Conservation (phyloP, 2,888 invertebrate genomes). For the Stenolophus ochropezus region DNA sequence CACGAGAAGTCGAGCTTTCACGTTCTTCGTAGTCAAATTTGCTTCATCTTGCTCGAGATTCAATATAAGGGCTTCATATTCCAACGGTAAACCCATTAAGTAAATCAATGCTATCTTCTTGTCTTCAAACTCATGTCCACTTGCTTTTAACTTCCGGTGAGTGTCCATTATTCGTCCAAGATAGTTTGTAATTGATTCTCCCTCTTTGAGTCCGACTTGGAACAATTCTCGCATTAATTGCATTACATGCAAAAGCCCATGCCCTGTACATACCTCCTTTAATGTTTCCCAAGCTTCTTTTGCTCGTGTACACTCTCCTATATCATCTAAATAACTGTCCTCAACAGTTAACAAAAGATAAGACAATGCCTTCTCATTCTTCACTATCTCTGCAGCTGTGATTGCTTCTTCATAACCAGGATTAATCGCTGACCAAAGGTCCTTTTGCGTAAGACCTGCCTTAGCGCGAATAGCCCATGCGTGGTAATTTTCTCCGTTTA, state of each 20-base stretch:
- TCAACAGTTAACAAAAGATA: not conserved
- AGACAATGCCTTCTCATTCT: not conserved
- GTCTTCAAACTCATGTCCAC: not conserved
- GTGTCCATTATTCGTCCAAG: not conserved
- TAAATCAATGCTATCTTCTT: not conserved
- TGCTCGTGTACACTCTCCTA: not conserved
- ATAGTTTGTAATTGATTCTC: too few species aligned
- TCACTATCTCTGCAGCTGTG: not conserved
- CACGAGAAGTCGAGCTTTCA: too few species aligned
- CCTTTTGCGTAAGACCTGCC: too few species aligned
- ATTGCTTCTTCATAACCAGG: too few species aligned
- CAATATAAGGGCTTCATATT: too few species aligned
- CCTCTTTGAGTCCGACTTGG: too few species aligned
- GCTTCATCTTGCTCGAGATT: too few species aligned
- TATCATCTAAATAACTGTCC: constrained; percentile 2
- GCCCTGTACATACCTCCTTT: not conserved
- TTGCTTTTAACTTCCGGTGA: not conserved
- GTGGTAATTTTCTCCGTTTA: too few species aligned
- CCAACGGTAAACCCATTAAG: too few species aligned
- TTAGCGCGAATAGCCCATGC: not conserved
- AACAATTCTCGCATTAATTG: too few species aligned
- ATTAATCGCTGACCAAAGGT: too few species aligned
- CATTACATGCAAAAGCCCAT: not conserved
- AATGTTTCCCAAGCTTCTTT: constrained; percentile 1
- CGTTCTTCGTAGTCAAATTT: too few species aligned